Evolutionary conservation across 2,888 invertebrate genomes (phyloP).

Genomic region (Callimorpha dominula): DNA sequence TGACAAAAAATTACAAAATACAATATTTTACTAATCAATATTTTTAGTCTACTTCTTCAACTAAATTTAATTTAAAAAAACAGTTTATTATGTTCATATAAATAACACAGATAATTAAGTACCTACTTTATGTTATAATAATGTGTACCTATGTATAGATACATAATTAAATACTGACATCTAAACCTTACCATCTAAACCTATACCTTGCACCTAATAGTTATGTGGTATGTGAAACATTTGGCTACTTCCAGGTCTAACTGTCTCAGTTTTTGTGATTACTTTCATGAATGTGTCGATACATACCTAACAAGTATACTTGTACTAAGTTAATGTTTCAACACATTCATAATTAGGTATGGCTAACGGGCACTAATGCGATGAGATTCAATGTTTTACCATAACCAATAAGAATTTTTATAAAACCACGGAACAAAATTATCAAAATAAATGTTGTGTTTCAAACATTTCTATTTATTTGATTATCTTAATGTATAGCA

Average conservation of each 20-base stretch:
- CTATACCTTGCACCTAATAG: neutral
- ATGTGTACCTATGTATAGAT: neutral
- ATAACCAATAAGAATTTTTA: neutral
- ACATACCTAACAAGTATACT: neutral
- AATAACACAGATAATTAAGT: neutral
- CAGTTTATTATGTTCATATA: neutral
- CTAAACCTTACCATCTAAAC: neutral
- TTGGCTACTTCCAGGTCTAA: neutral
- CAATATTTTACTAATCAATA: neutral
- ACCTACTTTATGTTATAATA: neutral
- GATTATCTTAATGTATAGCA: neutral
- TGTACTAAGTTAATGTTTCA: neutral
- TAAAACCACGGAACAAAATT: too few species aligned
- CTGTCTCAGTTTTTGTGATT: neutral
- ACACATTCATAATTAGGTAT: neutral
- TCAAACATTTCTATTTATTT: neutral
- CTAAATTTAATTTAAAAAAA: neutral
- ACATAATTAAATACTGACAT: neutral
- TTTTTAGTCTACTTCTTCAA: neutral
- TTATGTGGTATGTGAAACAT: neutral
- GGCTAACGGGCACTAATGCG: neutral
- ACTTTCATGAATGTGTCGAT: neutral
- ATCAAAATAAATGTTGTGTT: neutral
- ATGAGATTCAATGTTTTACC: neutral
- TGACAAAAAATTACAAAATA: neutral